These are phyloP conservation scores for Gymnocheta viridis DNA, from an alignment of 2,888 invertebrate species.

Conservation along the genomic window DNA sequence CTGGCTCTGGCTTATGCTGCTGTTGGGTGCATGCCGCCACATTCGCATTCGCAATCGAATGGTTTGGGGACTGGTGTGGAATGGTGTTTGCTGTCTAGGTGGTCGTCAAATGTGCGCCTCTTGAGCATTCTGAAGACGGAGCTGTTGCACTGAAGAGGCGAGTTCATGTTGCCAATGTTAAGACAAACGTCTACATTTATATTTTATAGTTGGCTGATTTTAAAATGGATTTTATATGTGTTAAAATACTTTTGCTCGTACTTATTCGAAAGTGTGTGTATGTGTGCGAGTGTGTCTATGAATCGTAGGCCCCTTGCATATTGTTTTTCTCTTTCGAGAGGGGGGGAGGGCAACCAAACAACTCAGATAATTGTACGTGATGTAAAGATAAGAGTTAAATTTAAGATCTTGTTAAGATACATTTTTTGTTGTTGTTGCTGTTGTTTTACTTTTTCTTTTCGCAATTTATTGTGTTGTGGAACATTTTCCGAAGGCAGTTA, in stretches of 20 bases:
- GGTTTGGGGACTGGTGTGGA: slow-evolving; percentile 49
- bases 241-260: background rate
- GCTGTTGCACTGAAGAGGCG: slow-evolving; percentile 61
- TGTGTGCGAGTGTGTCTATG: slow-evolving; percentile 2
- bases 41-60: slow-evolving; percentile 33
- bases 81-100: slow-evolving; percentile 70
- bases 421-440: too few species aligned
- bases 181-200: slow-evolving; percentile 69
- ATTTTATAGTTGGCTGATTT: slow-evolving; percentile 64
- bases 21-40: slow-evolving; percentile 56
- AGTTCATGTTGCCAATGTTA: slow-evolving; percentile 69
- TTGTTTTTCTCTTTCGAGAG: background rate
- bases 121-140: slow-evolving; percentile 44
- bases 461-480: slow-evolving; percentile 13
- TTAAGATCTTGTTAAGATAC: slow-evolving; percentile 68
- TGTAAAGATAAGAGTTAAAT: slow-evolving; percentile 66
- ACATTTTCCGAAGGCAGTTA: slow-evolving; percentile 57
- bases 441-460: slow-evolving; percentile 33
- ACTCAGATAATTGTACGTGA: slow-evolving; percentile 55
- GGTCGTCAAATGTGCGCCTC: slow-evolving; percentile 69
- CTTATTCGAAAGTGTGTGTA: background rate
- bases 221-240: slow-evolving; percentile 54
- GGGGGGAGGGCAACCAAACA: background rate
- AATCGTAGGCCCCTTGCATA: background rate
- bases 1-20: slow-evolving; percentile 17